These are phyloP conservation scores for Eucriotettix oculatus DNA, from an alignment of 2,888 invertebrate genomes.

Conservation along the genomic window DNA sequence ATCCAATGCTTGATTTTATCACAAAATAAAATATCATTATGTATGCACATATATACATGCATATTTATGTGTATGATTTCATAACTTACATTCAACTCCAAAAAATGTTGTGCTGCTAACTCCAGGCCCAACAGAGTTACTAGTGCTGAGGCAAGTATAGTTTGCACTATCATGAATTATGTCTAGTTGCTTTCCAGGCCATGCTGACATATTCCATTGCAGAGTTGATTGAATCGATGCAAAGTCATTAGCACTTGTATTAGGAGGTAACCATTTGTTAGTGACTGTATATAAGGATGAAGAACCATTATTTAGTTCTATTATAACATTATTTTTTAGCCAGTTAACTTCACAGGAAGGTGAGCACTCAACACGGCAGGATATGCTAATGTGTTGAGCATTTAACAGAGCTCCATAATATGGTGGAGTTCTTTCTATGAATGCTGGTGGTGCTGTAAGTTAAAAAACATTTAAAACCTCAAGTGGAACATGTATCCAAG, in stretches of 20 bases:
- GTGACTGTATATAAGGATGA: conserved; percentile 20
- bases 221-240: conserved; percentile 74
- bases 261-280: conserved; percentile 49
- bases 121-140: conserved; percentile 59
- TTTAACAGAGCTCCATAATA: conserved; percentile 41
- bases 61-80: no score
- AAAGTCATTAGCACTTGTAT: conserved; percentile 68
- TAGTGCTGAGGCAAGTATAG: conserved; percentile 68
- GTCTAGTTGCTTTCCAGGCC: conserved; percentile 63
- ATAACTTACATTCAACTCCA: conserved; percentile 72
- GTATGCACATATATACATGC: no score
- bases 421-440: conserved; percentile 66
- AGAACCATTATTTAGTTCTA: conserved; percentile 29
- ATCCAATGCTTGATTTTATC: no score
- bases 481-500: background rate
- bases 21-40: no score
- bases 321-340: conserved; percentile 59
- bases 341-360: conserved; percentile 73
- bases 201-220: conserved; percentile 74
- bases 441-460: conserved; percentile 65
- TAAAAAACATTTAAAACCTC: conserved; percentile 8
- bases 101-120: conserved; percentile 73
- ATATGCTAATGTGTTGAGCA: conserved; percentile 46
- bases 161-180: conserved; percentile 59
- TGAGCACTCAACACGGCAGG: conserved; percentile 78